Evolutionary conservation across 2,113 vertebrate species (phyloP), one percentile per base, ranked within the genome.

Genomic region (Acrocephalus kingi): DNA sequence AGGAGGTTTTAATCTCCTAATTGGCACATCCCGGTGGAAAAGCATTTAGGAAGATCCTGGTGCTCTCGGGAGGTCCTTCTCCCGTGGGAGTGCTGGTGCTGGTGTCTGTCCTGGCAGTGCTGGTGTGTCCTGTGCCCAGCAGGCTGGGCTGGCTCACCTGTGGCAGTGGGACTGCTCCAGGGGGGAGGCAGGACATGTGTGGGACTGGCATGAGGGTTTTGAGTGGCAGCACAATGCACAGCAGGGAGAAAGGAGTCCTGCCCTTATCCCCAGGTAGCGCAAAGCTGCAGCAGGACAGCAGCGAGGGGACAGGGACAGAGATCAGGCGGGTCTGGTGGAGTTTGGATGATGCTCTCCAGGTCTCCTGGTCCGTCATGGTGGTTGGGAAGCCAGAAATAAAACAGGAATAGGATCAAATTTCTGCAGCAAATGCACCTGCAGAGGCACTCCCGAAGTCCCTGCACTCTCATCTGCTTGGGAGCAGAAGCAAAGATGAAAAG

Each of bases 1-100:
- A 96, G 73, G 72, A 89, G 84, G 84, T 80, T 96, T 96, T 62
- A 56, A 85, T 91, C 84, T 56, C 72, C 55, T 28, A 20, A 54
- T 62, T 94, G 84, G 89, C 78, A 87, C 51, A 37, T 54, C 66
- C 69, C n/a, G 1, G 24, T 48, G 45, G 91, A 93, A 92, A 67
- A 76, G 43, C 16, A 3, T 31, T 90, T 63, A 21, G 55, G 41
- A 51, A 15, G 64, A 49, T 25, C 2, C 8, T 20, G 79, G 49
- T 87, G 62, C 25, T 82, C 69, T 45, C 2, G 2, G 78, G 74
- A 71, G 66, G n/a, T 52, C 37, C 39, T 59, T 22, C 31, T 33
- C 21, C 63, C 30, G 0, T 11, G 19, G 10, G 46, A 37, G 4
- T 17, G 45, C 14, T 30, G 3, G 4, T 2, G 9, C 3, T 13